A percentile compares a stretch with the other conserved stretches of the same genome.
Conservation (phyloP, 2,888 invertebrate genomes). For the Entomobrya multifasciata region DNA sequence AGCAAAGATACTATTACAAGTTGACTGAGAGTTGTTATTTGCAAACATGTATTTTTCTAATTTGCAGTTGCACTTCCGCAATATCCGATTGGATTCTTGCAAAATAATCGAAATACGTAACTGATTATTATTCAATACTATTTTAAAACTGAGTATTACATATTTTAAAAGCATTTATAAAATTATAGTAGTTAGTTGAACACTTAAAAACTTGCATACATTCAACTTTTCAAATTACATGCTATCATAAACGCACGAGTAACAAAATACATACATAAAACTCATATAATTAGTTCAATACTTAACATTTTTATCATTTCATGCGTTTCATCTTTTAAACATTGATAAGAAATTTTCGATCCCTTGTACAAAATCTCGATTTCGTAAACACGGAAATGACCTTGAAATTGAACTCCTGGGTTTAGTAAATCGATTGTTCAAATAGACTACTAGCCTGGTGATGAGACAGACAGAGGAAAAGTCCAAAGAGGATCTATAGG, state of each 20-base stretch:
- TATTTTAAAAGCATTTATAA: too few relatives aligned
- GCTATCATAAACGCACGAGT: not conserved
- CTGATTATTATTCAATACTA: slow-evolving; percentile 15
- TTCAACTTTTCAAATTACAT: too few relatives aligned
- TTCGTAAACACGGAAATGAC: slow-evolving; percentile 67
- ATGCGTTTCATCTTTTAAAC: too few relatives aligned
- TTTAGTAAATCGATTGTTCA: not conserved
- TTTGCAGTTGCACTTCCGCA: slow-evolving; percentile 38
- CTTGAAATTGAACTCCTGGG: slow-evolving; percentile 30
- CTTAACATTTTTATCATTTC: not conserved
- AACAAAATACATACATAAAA: not conserved
- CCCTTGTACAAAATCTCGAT: not conserved
- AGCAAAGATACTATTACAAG: not conserved
- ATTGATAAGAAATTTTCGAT: too few relatives aligned
- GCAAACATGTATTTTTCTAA: not conserved
- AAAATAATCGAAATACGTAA: slow-evolving; percentile 26
- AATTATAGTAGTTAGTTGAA: not conserved
- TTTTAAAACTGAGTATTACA: too few relatives aligned
- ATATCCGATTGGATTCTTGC: slow-evolving; percentile 23
- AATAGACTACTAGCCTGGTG: not conserved
- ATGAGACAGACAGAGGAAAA: slow-evolving; percentile 1
- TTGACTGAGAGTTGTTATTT: too few relatives aligned
- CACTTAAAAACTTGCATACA: too few relatives aligned
- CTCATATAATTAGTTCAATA: too few relatives aligned
- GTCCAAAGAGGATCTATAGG: not conserved